Conservation (phyloP, 1,140 invertebrate genomes). For the Ips nitidus region DNA sequence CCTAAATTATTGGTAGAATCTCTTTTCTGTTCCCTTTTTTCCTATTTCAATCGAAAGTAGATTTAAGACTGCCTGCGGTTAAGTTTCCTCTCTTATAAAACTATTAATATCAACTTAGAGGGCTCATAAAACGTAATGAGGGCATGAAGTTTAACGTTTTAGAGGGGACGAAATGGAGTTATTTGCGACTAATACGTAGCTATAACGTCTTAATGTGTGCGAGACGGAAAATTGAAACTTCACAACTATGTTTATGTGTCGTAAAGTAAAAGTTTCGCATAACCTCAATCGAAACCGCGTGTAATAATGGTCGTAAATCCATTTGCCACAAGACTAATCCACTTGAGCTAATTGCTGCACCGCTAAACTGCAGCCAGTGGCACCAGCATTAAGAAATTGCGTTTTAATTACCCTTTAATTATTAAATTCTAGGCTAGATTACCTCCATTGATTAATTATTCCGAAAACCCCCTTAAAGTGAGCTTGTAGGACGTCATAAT, state of each 20-base stretch:
- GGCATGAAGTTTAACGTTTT: conserved; percentile 4
- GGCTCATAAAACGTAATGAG: conserved; percentile 12
- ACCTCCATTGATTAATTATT: conserved; percentile 17
- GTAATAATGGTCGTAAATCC: too few relatives aligned
- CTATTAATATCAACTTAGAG: conserved; percentile 13
- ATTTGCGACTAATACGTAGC: conserved; percentile 7
- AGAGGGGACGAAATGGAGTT: conserved; percentile 7
- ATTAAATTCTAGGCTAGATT: conserved; percentile 15
- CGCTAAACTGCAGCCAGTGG: conserved; percentile 15
- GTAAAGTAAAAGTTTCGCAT: too few relatives aligned
- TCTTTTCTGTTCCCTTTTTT: too few relatives aligned
- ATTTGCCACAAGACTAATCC: not conserved
- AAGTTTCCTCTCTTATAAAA: not conserved
- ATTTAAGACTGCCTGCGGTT: too few relatives aligned
- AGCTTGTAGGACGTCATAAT: not conserved
- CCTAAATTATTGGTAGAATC: too few relatives aligned
- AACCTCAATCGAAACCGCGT: too few relatives aligned
- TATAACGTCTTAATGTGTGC: not conserved
- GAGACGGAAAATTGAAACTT: not conserved
- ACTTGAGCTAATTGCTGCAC: conserved; percentile 11
- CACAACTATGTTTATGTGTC: too few relatives aligned
- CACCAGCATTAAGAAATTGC: conserved; percentile 13
- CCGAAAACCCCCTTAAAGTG: not conserved
- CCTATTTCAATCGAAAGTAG: too few relatives aligned
- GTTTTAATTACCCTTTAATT: conserved; percentile 19